Base-by-base conservation (phyloP, 2,113 vertebrate genomes). In the Pterocles burchelli region DNA sequence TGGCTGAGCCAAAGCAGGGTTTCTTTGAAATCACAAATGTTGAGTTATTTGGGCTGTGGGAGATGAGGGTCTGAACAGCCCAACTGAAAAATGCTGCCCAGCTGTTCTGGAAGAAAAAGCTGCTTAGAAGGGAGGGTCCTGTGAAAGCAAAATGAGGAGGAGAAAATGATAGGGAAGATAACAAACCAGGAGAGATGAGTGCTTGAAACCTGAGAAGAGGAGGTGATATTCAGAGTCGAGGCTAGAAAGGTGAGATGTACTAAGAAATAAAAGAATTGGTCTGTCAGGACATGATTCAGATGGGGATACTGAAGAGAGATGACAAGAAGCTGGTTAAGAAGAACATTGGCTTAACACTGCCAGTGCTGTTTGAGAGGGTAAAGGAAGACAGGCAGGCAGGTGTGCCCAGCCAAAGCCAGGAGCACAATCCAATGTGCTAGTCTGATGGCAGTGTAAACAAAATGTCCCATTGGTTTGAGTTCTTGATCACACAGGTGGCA, bases 171-270 rank as follows among this genome's bases (percentile, higher is more conserved):
- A 66, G 5, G 4, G 29, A 78, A 54, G 46, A 33, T 51, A 88
- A n/a, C 10, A 58, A 78, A 82, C 18, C 1, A 0, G 0, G 55
- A 57, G 65, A 85, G 21, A 38, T 38, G 34, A 41, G 38, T 33
- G 15, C 29, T 62, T 89, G 49, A 74, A 89, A 57, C 11, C 29
- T 28, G 17, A 43, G 17, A 28, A 71, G 28, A 11, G n/a, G 38
- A 80, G 31, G 49, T 52, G 15, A 26, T 38, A 43, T 17, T 41
- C 20, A 18, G 24, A 71, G 19, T 55, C 66, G 43, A 24, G 58
- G 48, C 34, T 85, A 52, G 34, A 48, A 58, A 43, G 71, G 22
- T 45, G 31, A 41, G 8, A 29, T 0, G 0, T 62, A 7, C 46
- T 85, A 9, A 54, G 65, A 91, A 38, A 29, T 22, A 43, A 84